Evolutionary conservation across 2,888 invertebrate genomes (phyloP).

Genomic region (Ectobius pallidus): DNA sequence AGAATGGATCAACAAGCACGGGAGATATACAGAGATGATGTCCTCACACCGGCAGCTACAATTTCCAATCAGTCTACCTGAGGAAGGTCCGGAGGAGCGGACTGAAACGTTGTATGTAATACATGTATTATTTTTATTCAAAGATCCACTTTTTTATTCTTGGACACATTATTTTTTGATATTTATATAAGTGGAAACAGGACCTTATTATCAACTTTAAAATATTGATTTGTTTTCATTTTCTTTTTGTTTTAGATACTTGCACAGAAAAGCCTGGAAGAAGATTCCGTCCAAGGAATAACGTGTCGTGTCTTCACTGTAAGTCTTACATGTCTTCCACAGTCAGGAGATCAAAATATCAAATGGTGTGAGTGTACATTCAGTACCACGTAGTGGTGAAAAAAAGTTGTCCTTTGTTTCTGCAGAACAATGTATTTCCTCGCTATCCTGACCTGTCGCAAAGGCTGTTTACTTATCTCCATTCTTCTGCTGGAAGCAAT

Average conservation of each 20-base stretch:
- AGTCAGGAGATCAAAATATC: conserved; percentile 37
- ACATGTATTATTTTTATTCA: too few relatives aligned
- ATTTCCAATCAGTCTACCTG: too few relatives aligned
- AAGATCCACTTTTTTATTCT: too few relatives aligned
- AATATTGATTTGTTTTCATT: too few relatives aligned
- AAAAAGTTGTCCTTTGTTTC: conserved; percentile 44
- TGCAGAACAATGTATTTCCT: conserved; percentile 78
- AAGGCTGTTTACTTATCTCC: conserved; percentile 70
- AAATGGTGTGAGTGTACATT: conserved; percentile 26
- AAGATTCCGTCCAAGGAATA: conserved; percentile 74
- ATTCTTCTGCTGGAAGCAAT: conserved; percentile 65
- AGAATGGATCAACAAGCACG: too few relatives aligned
- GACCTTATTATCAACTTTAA: too few relatives aligned
- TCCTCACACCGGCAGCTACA: too few relatives aligned
- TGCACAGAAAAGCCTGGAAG: conserved; percentile 69
- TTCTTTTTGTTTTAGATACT: conserved; percentile 71
- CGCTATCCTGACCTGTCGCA: conserved; percentile 73
- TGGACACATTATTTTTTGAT: too few relatives aligned
- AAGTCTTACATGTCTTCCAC: conserved; percentile 42
- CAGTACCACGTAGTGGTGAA: conserved; percentile 34
- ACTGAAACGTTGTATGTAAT: too few relatives aligned
- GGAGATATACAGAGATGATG: too few relatives aligned
- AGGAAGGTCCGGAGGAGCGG: too few relatives aligned
- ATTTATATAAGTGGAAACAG: too few relatives aligned
- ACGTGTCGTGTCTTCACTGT: conserved; percentile 50